Percentiles rank a stretch among this genome's conserved stretches.
Conservation (phyloP, 1,140 invertebrate genomes). For the Bicyclus anynana region DNA sequence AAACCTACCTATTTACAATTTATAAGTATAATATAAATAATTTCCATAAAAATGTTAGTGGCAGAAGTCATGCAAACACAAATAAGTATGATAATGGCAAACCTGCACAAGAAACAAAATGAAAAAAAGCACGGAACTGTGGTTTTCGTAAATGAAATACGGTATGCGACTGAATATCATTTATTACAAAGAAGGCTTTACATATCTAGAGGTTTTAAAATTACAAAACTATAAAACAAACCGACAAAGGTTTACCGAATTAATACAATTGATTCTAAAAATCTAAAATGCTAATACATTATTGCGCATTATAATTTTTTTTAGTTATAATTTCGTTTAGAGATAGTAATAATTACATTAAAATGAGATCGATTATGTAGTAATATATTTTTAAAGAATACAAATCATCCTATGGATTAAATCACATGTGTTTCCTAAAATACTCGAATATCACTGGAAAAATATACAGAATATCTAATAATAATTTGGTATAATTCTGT, state of each 20-base stretch:
- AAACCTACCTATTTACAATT: too few relatives aligned
- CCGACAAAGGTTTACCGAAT: conserved; percentile 34
- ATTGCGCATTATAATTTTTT: conserved; percentile 35
- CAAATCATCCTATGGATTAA: conserved; percentile 24
- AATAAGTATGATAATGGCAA: conserved; percentile 60
- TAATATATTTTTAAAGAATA: conserved; percentile 27
- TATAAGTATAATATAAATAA: neutral
- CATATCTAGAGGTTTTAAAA: conserved; percentile 50
- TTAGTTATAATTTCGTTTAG: conserved; percentile 19
- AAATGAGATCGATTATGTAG: conserved; percentile 47
- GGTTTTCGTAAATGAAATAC: conserved; percentile 65
- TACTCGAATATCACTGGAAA: conserved; percentile 51
- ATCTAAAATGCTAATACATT: conserved; percentile 39
- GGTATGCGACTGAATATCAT: conserved; percentile 61
- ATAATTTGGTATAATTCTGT: conserved; percentile 23
- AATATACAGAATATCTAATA: conserved; percentile 42
- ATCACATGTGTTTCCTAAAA: conserved; percentile 37
- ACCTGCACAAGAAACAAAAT: conserved; percentile 71
- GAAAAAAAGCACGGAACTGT: conserved; percentile 46
- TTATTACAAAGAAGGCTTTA: conserved; percentile 73
- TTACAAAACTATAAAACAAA: conserved; percentile 67
- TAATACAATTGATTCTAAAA: conserved; percentile 44
- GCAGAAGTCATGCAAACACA: conserved; percentile 45
- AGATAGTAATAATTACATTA: conserved; percentile 32
- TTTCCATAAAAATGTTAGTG: conserved; percentile 1